Percentiles rank a stretch among this genome's conserved stretches.
Conservation (phyloP, 2,797 vertebrate species). For the Linurgus olivaceus region DNA sequence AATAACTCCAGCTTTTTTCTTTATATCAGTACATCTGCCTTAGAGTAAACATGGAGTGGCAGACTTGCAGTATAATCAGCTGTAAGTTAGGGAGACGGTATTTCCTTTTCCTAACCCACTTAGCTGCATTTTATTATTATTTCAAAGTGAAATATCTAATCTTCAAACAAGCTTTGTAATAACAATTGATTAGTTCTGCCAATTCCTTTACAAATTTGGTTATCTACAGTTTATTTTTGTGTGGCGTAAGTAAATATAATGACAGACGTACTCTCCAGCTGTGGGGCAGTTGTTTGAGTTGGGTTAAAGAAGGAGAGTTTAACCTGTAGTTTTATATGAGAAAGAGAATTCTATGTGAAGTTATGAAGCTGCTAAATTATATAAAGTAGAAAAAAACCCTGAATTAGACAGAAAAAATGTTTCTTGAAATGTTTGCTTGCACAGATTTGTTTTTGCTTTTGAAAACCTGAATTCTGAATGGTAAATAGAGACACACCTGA, state of each 20-base stretch:
- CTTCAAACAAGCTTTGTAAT: constrained; percentile 74
- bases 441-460: neutral
- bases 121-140: constrained; percentile 70
- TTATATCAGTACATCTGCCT: constrained; percentile 70
- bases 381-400: neutral
- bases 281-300: constrained; percentile 26
- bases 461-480: neutral
- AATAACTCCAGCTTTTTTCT: constrained; percentile 71
- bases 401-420: neutral
- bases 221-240: constrained; percentile 74
- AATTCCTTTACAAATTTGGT: constrained; percentile 78
- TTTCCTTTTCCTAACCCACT: constrained; percentile 71
- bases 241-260: constrained; percentile 65
- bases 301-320: constrained; percentile 11
- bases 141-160: constrained; percentile 68
- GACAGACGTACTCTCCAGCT: constrained; percentile 47
- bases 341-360: neutral
- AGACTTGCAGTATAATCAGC: constrained; percentile 64
- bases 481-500: neutral
- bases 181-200: constrained; percentile 80
- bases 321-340: constrained; percentile 21
- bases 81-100: constrained; percentile 59
- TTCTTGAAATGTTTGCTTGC: neutral
- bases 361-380: neutral
- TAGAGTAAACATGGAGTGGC: constrained; percentile 68